Evolutionary conservation across 2,888 invertebrate genomes (phyloP).

Genomic region (Phengaris alcon): DNA sequence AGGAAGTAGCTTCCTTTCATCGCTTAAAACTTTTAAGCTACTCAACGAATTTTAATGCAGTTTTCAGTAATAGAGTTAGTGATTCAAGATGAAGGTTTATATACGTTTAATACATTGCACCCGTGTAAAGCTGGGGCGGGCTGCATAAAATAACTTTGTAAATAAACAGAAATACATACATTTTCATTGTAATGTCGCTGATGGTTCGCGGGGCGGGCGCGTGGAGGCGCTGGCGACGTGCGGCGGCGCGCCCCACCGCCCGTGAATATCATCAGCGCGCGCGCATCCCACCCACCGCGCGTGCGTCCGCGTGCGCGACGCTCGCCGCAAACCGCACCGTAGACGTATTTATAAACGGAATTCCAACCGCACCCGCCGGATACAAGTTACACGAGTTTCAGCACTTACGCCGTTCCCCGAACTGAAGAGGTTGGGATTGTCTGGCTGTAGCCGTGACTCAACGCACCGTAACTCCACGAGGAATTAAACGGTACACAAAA

Average conservation of each 20-base stretch:
- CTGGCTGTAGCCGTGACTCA: constrained; percentile 67
- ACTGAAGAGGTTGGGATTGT: constrained; percentile 71
- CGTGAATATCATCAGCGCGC: constrained; percentile 75
- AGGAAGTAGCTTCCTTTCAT: too few relatives aligned
- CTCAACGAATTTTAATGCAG: too few relatives aligned
- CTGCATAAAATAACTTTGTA: background rate
- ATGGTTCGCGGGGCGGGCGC: constrained; percentile 51
- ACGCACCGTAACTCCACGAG: constrained; percentile 46
- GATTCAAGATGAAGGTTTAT: too few relatives aligned
- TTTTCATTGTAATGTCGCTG: constrained; percentile 56
- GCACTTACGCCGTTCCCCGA: constrained; percentile 76
- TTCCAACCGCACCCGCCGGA: constrained; percentile 72
- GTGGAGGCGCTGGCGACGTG: constrained; percentile 65
- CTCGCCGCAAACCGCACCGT: constrained; percentile 37
- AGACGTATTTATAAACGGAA: constrained; percentile 73
- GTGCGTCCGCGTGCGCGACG: constrained; percentile 36
- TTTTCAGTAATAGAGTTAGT: too few relatives aligned
- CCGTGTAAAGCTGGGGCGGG: too few relatives aligned
- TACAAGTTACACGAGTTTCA: constrained; percentile 78
- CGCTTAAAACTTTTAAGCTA: too few relatives aligned
- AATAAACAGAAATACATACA: constrained; percentile 50
- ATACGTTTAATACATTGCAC: too few relatives aligned
- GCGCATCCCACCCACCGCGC: constrained; percentile 48
- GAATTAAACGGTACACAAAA: constrained; percentile 52
- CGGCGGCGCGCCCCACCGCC: constrained; percentile 77